Base-by-base conservation (phyloP, 2,113 vertebrate genomes). In the Tachysurus fulvidraco region DNA sequence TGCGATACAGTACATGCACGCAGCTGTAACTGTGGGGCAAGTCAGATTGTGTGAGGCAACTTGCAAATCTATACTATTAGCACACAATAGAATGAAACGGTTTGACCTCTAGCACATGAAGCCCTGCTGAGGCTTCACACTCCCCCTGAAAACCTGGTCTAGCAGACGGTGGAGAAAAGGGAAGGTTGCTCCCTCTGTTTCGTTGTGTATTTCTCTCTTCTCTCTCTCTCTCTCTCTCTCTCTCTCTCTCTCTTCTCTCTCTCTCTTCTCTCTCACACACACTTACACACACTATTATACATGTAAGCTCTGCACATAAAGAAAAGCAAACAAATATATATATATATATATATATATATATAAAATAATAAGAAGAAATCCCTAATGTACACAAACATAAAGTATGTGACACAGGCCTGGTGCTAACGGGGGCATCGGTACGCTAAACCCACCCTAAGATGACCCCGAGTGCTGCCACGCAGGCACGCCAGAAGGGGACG, bases 151-250 rank as follows among this genome's bases (percentile, higher is more conserved):
- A 87, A 76, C 67, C 80, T 87, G 86, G 41, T 59, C 69, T 30
- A 87, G 60, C 86, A 87, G 86, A 87, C 86, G 86, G 85, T 80
- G 78, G 54, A 28, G 77, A 65, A 16, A n/a, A 81, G 17, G 82
- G 5, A 83, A 59, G 30, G 52, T 73, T 79, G 76, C 55, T 79
- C 52, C 14, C 52, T 79, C 52, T 55, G 52, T 55, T 80, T 80
- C 3, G 0, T 19, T 54, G 7, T 78, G 44, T 76, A 0, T 52
- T 1, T 79, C 28, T 55, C 52, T 79, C n/a, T 78, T 36, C 36
- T 36, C 36, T 36, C 36, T 36, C 54, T 46, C 17, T 44, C 36
- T 44, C 30, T 77, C 73, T 77, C 13, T n/a, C 46, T 79, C 54
- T 19, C 77, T 79, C 52, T 30, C n/a, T 23, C 30, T 50, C 62